Evolutionary conservation across 2,888 invertebrate species (phyloP), one percentile per base, ranked within the genome.

Genomic region (Heteromyza rotundicornis): DNA sequence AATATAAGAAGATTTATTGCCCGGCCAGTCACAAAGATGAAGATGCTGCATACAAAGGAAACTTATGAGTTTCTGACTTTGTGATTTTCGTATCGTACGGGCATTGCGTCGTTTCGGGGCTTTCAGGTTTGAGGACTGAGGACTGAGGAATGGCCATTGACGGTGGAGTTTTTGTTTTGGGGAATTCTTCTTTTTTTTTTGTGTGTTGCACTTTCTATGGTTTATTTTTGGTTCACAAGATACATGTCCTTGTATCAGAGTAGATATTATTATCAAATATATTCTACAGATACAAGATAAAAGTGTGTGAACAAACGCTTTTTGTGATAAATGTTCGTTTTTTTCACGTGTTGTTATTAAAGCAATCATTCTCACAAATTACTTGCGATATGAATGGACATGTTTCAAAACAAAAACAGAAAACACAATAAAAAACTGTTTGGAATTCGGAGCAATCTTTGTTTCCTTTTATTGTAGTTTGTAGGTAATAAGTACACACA

Each of bases 1-100:
- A 81, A 82, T 79, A 81, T 80, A 66, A 68, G 52, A 72, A 80
- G 80, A 80, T 82, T 82, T 81, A 81, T 81, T 70, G 68, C 71
- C 60, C 68, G 70, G 56, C 68, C 69, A 65, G 67, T 70, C 71
- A 68, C 64, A 67, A 70, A 68, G 65, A 69, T 69, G 65, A 70
- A 72, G 70, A 70, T 71, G 70, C 70, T 64, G 65, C 65, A 59
- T 40, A 64, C 59, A 52, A 64, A 62, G 50, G 59, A 58, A 60
- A 59, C 64, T 66, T 64, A 63, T 63, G 59, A 63, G 50, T 64
- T 62, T 64, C 60, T 58, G 61, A 63, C 56, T 65, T 62, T 64
- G 51, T 62, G 62, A 65, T 66, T 63, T 65, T 64, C 62, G 61
- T 60, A 62, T 63, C 35, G 40, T n/a, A n/a, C 40, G 40, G 40